These are phyloP conservation scores for Portevinia maculata DNA, from an alignment of 2,888 invertebrate genomes.

Conservation along the genomic window DNA sequence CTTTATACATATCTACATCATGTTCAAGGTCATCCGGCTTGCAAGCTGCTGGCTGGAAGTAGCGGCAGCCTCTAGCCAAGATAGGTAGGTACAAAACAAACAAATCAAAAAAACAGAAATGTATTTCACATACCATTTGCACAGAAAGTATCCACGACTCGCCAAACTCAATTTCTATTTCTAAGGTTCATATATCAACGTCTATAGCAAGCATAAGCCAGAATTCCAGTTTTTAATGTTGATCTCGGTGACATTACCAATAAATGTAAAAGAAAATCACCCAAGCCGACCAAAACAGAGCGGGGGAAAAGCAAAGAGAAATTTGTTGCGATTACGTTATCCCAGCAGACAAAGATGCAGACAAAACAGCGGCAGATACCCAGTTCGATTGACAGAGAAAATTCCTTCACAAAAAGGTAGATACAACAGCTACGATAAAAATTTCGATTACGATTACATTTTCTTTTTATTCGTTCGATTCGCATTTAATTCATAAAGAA, in stretches of 20 bases:
- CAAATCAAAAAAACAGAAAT: constrained; percentile 21
- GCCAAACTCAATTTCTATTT: constrained; percentile 31
- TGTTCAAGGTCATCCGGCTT: constrained; percentile 67
- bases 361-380: constrained; percentile 25
- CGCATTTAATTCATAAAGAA: not conserved
- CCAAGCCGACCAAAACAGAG: constrained; percentile 6
- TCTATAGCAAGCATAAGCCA: not conserved
- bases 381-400: not conserved
- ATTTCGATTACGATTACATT: constrained; percentile 60
- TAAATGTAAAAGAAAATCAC: constrained; percentile 38
- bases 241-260: constrained; percentile 50
- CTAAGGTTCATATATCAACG: not conserved
- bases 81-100: no score
- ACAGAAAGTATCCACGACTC: constrained; percentile 6
- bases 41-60: constrained; percentile 30
- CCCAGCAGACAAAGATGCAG: constrained; percentile 48
- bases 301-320: constrained; percentile 42
- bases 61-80: constrained; percentile 21
- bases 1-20: constrained; percentile 14
- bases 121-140: constrained; percentile 32
- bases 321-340: constrained; percentile 49
- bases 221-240: constrained; percentile 44
- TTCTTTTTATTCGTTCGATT: constrained; percentile 14
- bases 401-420: not conserved
- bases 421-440: constrained; percentile 61